Evolutionary conservation across 23 tunicate species (phyloP).

Genomic region (Ciona savignyi): DNA sequence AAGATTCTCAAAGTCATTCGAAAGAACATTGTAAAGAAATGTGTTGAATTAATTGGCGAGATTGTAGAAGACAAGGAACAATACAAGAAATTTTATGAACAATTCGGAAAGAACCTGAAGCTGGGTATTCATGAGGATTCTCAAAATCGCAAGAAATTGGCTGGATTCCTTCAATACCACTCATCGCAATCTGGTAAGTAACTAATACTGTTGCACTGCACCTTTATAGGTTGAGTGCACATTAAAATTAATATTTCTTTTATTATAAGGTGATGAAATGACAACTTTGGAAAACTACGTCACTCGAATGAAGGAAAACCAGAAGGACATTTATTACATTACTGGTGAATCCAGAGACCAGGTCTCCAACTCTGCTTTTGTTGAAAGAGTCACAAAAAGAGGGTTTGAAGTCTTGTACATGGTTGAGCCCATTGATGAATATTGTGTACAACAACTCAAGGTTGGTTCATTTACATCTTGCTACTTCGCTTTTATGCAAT

Average conservation of each 20-base stretch:
- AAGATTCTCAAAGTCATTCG: constrained; percentile 96
- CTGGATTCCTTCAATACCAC: constrained; percentile 71
- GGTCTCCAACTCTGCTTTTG: constrained; percentile 91
- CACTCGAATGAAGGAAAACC: constrained; percentile 96
- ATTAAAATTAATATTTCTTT: no score
- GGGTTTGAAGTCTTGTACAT: constrained; percentile 98
- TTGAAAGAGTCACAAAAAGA: constrained; percentile 89
- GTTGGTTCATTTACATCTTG: constrained; percentile 11
- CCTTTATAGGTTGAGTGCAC: no score
- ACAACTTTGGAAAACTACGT: constrained; percentile 82
- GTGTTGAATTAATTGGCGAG: constrained; percentile 75
- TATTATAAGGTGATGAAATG: constrained; percentile 68
- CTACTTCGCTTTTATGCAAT: constrained; percentile 41
- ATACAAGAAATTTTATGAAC: constrained; percentile 88
- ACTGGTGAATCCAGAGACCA: constrained; percentile 95
- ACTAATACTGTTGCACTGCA: background rate
- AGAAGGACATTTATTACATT: constrained; percentile 96
- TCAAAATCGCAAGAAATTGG: constrained; percentile 90
- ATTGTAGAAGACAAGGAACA: constrained; percentile 92
- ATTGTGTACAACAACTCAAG: constrained; percentile 95
- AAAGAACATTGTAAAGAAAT: constrained; percentile 89
- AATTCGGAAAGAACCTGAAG: constrained; percentile 87
- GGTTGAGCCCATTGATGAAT: constrained; percentile 98
- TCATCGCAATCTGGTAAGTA: constrained; percentile 81
- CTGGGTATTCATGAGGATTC: constrained; percentile 99